Base-by-base conservation (phyloP, 2,888 invertebrate genomes). In the Cecidostiba fungosa region DNA sequence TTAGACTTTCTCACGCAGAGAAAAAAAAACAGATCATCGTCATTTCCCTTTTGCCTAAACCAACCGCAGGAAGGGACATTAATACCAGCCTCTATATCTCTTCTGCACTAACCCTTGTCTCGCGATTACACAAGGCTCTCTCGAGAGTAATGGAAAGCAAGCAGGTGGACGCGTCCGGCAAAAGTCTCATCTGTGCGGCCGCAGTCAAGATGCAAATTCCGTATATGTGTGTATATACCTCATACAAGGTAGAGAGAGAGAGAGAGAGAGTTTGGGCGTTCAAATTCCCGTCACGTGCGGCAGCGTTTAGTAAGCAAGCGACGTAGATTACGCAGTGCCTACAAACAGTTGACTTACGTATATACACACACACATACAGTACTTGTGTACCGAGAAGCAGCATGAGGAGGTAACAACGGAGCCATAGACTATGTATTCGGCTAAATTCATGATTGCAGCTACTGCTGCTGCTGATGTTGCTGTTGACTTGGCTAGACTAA, bases 281-380 rank as follows among this genome's bases (percentile, higher is more conserved):
- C 59, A 83, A 79, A 87, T 87, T 85, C 87, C 76, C 76, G 62
- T 86, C 86, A 86, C 86, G 87, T 76, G 83, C 74, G 43, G 16
- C 54, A 73, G 62, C 87, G 81, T 87, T 87, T 85, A 81, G 87
- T 87, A 87, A 87, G 83, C 87, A 87, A 82, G 84, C 78, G 78
- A 87, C 87, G 83, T 84, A 84, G 85, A 78, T 87, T 86, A 86
- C 86, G 85, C 36, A 72, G 78, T 72, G 86, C 83, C 77, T 83
- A 86, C 86, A 83, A 86, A 86, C 86, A 83, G 76, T 83, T 76
- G 83, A 83, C 79, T 81, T 86, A 70, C 69, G 70, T 80, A 74
- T 73, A 77, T 62, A 80, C 39, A 80, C 70, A 79, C 66, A 78
- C 50, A 80, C 76, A n/a, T n/a, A 78, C 82, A 80, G 69, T 54